Evolutionary conservation across 1,140 invertebrate genomes (phyloP).

Genomic region (Oedothorax gibbosus): DNA sequence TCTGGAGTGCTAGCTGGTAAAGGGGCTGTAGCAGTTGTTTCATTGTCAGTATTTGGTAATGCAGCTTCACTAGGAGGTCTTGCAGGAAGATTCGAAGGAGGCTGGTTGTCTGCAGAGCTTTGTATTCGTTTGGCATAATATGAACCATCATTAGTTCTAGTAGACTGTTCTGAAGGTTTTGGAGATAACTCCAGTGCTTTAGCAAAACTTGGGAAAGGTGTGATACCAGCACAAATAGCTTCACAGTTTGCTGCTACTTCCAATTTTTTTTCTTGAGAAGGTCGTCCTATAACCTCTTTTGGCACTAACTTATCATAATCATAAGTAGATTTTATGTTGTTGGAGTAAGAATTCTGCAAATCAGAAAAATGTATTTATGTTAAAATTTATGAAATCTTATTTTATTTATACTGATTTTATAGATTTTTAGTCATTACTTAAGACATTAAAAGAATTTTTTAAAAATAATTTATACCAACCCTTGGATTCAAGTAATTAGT

Average conservation of each 20-base stretch:
- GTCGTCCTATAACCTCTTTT: constrained; percentile 57
- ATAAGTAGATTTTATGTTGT: constrained; percentile 58
- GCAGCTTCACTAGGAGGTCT: constrained; percentile 6
- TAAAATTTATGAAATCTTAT: background rate
- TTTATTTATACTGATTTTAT: background rate
- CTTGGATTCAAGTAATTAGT: constrained; percentile 47
- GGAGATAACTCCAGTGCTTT: constrained; percentile 1
- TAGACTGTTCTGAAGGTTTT: constrained; percentile 13
- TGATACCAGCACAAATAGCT: constrained; percentile 33
- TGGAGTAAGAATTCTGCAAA: constrained; percentile 51
- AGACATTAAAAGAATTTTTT: background rate
- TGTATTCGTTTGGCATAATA: constrained; percentile 37
- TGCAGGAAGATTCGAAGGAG: background rate
- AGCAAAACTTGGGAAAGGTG: constrained; percentile 46
- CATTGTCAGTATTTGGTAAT: constrained; percentile 22
- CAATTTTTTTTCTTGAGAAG: constrained; percentile 51
- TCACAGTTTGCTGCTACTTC: constrained; percentile 25
- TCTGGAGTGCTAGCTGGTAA: constrained; percentile 21
- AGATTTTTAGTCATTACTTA: background rate
- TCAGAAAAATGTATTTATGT: background rate
- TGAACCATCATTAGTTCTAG: background rate
- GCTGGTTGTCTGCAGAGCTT: constrained; percentile 17
- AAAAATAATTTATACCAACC: constrained; percentile 12
- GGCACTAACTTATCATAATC: constrained; percentile 61
- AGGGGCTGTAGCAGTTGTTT: background rate